A percentile compares a stretch with the other conserved stretches of the same genome.
These are phyloP conservation scores for Chaitophorus viminalis DNA, from an alignment of 2,888 invertebrate species.

Conservation along the genomic window DNA sequence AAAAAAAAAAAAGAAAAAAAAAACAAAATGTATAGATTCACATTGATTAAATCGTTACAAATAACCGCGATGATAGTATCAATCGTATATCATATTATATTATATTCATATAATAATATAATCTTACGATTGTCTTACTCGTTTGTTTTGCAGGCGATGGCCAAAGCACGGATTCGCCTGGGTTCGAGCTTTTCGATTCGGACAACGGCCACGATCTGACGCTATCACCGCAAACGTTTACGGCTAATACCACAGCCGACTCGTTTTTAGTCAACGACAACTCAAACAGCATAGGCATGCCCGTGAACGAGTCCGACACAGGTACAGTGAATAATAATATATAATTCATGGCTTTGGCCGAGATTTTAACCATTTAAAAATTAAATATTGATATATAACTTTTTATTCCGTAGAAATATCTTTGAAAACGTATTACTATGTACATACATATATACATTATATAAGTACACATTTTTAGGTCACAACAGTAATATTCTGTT, in stretches of 20 bases:
- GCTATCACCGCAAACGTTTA: constrained; percentile 74
- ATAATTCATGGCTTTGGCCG: not conserved
- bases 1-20: no score
- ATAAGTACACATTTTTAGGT: not conserved
- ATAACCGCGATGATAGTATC: no score
- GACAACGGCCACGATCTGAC: constrained; percentile 74
- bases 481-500: not conserved
- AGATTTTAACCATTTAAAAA: constrained; percentile 1
- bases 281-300: constrained; percentile 73
- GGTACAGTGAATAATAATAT: constrained; percentile 67
- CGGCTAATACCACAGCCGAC: constrained; percentile 65
- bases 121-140: not conserved
- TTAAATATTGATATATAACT: constrained; percentile 7
- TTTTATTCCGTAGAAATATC: not conserved
- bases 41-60: no score
- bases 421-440: not conserved
- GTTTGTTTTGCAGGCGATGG: constrained; percentile 37
- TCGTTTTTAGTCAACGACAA: constrained; percentile 57
- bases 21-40: no score
- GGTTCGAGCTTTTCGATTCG: constrained; percentile 73
- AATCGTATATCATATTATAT: no score
- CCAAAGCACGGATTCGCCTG: constrained; percentile 66
- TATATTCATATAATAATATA: not conserved
- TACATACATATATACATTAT: no score
- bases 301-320: constrained; percentile 71